Conservation (phyloP, 1,140 invertebrate species). For the Pollicipes pollicipes region DNA sequence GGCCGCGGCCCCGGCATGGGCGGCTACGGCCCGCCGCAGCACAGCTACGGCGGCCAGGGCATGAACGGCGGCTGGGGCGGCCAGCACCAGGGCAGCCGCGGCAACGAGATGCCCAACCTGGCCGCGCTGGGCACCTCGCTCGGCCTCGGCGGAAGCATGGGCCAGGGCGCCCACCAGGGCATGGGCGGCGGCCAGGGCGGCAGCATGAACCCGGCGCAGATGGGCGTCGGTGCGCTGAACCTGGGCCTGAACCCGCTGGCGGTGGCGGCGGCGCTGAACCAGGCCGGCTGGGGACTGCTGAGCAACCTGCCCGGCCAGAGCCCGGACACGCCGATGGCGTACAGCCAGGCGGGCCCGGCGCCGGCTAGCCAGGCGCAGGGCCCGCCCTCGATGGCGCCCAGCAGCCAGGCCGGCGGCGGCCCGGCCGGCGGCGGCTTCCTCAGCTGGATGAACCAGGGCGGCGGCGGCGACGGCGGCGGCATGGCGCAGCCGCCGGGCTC, state of each 20-base stretch:
- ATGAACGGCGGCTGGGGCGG: slow-evolving; percentile 18
- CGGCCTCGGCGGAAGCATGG: slow-evolving; percentile 38
- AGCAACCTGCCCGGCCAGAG: slow-evolving; percentile 28
- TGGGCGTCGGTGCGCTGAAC: slow-evolving; percentile 45
- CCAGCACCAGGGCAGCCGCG: slow-evolving; percentile 15
- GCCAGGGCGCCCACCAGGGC: slow-evolving; percentile 29
- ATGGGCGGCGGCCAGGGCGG: slow-evolving; percentile 27
- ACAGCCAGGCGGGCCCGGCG: neutral
- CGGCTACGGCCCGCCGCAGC: slow-evolving; percentile 27
- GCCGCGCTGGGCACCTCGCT: slow-evolving; percentile 43
- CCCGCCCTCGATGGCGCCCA: neutral
- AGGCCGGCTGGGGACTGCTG: slow-evolving; percentile 52
- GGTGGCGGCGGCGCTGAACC: slow-evolving; percentile 63
- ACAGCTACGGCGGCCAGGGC: slow-evolving; percentile 28
- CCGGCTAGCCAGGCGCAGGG: neutral
- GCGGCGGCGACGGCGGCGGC: no score
- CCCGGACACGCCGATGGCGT: neutral
- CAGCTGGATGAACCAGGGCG: slow-evolving; percentile 1
- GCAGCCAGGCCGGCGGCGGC: neutral
- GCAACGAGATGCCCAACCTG: slow-evolving; percentile 62
- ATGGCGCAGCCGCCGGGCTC: neutral
- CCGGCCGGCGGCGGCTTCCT: slow-evolving; percentile 1
- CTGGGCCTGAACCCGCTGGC: slow-evolving; percentile 52
- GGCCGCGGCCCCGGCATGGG: slow-evolving; percentile 32
- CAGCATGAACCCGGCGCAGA: slow-evolving; percentile 38